A percentile compares a stretch with the other conserved stretches of the same genome.
phyloP scores from a whole-genome alignment of 2,113 vertebrate species.

The Podarcis raffonei region DNA sequence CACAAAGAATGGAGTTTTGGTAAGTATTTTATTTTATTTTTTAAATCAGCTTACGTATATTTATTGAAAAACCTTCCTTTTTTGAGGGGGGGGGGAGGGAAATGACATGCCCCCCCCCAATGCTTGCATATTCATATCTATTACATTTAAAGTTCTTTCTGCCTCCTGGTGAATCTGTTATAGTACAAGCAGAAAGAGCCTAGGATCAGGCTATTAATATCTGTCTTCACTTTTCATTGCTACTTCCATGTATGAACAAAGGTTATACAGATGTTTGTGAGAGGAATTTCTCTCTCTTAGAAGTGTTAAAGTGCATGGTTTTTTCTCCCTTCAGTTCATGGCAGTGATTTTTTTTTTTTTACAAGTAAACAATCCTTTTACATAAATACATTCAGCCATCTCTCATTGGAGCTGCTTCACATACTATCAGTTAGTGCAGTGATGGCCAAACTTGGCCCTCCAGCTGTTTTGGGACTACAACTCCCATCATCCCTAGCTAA shows the following conservation, averaged over 20 bases:
- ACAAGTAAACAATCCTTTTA: background rate
- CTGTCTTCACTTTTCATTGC: background rate
- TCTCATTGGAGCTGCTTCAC: background rate
- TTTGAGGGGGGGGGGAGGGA: background rate
- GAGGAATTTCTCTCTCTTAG: background rate
- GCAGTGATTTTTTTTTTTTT: background rate
- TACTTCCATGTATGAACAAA: background rate
- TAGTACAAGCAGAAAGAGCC: background rate
- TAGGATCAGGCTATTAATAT: background rate
- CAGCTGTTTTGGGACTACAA: no score
- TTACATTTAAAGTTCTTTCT: background rate
- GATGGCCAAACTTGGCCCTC: no score
- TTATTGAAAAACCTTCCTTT: slow-evolving; percentile 34
- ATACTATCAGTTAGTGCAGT: no score
- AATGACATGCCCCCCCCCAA: background rate
- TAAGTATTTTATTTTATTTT: slow-evolving; percentile 77
- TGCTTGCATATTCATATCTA: no score
- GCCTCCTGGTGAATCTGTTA: background rate
- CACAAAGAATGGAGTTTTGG: slow-evolving; percentile 86
- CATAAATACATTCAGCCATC: background rate
- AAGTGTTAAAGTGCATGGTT: background rate
- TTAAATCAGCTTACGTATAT: background rate
- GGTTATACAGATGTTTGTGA: background rate
- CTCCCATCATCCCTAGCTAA: no score
- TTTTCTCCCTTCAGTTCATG: background rate